Base-by-base conservation (phyloP, 2,888 invertebrate genomes). In the Drosophila imparisetae region DNA sequence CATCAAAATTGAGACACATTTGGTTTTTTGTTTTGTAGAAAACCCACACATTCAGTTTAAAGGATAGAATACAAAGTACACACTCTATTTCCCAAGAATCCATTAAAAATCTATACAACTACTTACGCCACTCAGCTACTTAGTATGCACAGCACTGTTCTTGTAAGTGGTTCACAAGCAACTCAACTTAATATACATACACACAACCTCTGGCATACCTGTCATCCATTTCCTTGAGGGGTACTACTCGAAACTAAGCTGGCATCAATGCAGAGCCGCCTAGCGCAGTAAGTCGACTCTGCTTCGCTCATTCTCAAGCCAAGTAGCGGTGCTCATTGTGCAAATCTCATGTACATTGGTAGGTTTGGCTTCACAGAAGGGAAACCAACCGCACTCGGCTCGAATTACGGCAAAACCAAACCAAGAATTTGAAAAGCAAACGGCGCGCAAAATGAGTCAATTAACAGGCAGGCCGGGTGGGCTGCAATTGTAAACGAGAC, bases 401-500 rank as follows among this genome's bases (percentile, higher is more conserved):
- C 78, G 50, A 29, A 72, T 78, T 80, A 72, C 81, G 13, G 7
- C 18, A 65, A 58, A 59, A 59, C 65, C 24, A 11, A 54, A 24
- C 54, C 53, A 34, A 61, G 61, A 32, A 81, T 76, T 81, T 64
- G 59, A 85, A 74, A 61, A 61, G 72, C 73, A 89, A 83, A 86
- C 85, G 68, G 88, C 75, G 86, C 75, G 78, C 72, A 80, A 88
- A 90, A 86, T 90, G 81, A 71, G 72, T 86, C 90, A 86, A 90
- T 86, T 86, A 86, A 63, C 63, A 72, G n/a, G 40, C n/a, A 21
- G 40, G 49, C n/a, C 27, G 45, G 57, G 42, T 42, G 58, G 30
- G 36, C 30, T 57, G 57, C 57, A 40, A 57, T 42, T n/a, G 57
- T 45, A 21, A 30, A 38, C 36, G 21, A 73, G 59, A 81, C 76